Base-by-base conservation (phyloP, 2,797 vertebrate genomes). In the Lepus townsendii region DNA sequence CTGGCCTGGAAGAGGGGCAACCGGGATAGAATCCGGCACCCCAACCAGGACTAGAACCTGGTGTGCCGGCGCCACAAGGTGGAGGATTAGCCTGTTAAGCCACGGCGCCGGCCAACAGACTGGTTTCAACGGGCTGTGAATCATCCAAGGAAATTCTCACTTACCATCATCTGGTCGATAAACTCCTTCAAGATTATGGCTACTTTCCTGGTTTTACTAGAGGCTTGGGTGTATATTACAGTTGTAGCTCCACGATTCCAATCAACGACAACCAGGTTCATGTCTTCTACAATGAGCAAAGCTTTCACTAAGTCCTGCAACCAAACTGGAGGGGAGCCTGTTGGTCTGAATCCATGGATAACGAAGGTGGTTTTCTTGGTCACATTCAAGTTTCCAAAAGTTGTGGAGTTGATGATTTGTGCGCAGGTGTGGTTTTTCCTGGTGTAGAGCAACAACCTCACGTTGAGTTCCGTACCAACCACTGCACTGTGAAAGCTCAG, bases 181-280 rank as follows among this genome's bases (percentile, higher is more conserved):
- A 99, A 98, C 68, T 98, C 97, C 10, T 99, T 99, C 97, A 99
- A 98, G 97, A 99, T 98, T 52, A 95, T 86, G 0, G 99, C 99
- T 0, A 99, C 99, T 72, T 98, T 98, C 71, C 96, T 98, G 38
- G 99, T 99, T 93, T 99, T 99, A 10, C 92, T 95, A 24, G 99
- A 98, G 0, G 99, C 99, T 0, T 97, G 98, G 85, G 93, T 98
- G 96, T 99, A 99, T 96, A 99, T 98, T 54, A 99, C 85, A 62
- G 99, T 99, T 0, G 99, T 99, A 0, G 99, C 99, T 0, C 99
- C 99, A 6, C 97, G 98, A 97, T 99, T 99, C 99, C 99, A 99
- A 95, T 99, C 99, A 93, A 99, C 99, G 32, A 99, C 97, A 0
- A 99, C 95, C 72, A 99, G 42, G 0, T 99, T 99, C 97, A 99